Percentiles rank a stretch among this genome's conserved stretches.
phyloP scores from a whole-genome alignment of 2,888 invertebrate genomes.

The Matsumyia berberina region DNA sequence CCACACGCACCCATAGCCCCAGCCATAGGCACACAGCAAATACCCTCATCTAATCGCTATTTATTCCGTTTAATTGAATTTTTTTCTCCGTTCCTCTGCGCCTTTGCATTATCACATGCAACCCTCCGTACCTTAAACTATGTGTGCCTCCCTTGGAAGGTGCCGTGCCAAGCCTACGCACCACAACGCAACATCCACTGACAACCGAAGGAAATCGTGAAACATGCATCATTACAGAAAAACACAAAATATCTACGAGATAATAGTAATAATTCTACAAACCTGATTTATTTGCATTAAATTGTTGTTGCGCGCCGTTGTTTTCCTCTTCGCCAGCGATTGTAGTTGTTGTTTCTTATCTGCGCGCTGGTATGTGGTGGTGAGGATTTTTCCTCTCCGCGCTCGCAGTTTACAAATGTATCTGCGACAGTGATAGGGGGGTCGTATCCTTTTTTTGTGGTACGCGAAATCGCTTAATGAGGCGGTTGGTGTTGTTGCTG shows the following conservation, averaged over 20 bases:
- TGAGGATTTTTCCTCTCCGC: conserved; percentile 15
- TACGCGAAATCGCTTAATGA: conserved; percentile 60
- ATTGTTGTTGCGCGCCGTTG: conserved; percentile 43
- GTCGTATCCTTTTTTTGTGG: conserved; percentile 56
- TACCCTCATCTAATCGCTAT: conserved; percentile 32
- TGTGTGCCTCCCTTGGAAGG: not conserved
- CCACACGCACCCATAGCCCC: conserved; percentile 1
- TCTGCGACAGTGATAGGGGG: conserved; percentile 50
- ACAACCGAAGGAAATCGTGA: conserved; percentile 22
- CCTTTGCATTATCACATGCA: conserved; percentile 26
- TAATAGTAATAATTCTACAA: conserved; percentile 71
- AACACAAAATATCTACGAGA: conserved; percentile 68
- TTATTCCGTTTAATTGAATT: conserved; percentile 62
- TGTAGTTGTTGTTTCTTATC: conserved; percentile 66
- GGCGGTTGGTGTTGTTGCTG: conserved; percentile 41
- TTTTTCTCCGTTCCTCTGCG: conserved; percentile 13
- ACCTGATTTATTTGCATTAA: conserved; percentile 76
- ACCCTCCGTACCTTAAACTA: conserved; percentile 24
- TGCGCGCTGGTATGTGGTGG: conserved; percentile 47
- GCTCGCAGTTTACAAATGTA: conserved; percentile 64
- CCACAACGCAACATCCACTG: not conserved
- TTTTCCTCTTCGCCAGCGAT: conserved; percentile 25
- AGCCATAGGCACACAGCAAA: no score
- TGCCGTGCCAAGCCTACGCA: conserved; percentile 20
- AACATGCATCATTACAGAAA: conserved; percentile 69